Evolutionary conservation across 1,140 invertebrate genomes (phyloP), one percentile per base, ranked within the genome.

Genomic region (Pararge aegeria): DNA sequence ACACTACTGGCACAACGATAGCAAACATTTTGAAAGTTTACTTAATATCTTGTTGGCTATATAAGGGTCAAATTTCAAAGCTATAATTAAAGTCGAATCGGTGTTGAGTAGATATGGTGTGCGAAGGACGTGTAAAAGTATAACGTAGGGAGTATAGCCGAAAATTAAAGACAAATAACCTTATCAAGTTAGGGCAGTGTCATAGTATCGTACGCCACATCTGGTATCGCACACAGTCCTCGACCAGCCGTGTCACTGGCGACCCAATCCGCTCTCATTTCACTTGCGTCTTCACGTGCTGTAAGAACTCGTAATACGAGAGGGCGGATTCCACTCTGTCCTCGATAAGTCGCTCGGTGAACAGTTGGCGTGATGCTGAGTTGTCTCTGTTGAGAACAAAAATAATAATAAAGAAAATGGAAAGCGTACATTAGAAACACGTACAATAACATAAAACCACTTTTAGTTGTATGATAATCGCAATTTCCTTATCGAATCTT

Each of bases 221-320:
- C 13, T 12, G 6, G 38, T 4, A 1, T 19, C 40, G 0, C 5
- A 27, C 40, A 13, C 18, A 19, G 7, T 49, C 21, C 7, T 46
- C 34, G 34, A 7, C 13, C 38, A 1, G 13, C 2, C n/a, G 24
- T 34, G 49, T 56, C 48, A 61, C 64, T 65, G 56, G 48, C 34
- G 29, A 61, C 44, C 64, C 63, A 66, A 49, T 46, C 54, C 10
- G 16, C 52, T 70, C 75, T 90, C 83, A 97, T 92, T 97, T 98
- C 75, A 98, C 93, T 90, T 97, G 96, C 73, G 93, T 94, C 89
- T 98, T 97, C 59, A 99, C 91, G 91, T 98, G 97, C 90, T 99
- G 98, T 79, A 99, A 92, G 91, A 99, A 99, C 93, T 99, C 98
- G 88, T 98, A 97, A 89, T 99, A 99, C 69, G 97, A 98, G 86